Conservation (phyloP, 2,888 invertebrate genomes). For the Atethmia centrago region DNA sequence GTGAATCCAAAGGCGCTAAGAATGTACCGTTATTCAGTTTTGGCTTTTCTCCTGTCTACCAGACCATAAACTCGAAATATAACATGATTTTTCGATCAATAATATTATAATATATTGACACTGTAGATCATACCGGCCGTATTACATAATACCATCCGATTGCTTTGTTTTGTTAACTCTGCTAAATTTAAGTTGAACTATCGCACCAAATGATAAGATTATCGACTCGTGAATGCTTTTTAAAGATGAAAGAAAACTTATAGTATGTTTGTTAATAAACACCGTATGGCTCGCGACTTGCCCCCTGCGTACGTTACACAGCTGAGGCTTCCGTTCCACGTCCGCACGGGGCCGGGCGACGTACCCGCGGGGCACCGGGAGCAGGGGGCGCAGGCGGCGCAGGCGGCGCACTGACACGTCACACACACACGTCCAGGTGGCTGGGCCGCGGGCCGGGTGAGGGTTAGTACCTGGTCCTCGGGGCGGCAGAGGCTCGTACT, state of each 20-base stretch:
- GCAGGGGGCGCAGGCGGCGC: not conserved
- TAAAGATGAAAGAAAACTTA: constrained; percentile 51
- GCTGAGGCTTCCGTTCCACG: constrained; percentile 50
- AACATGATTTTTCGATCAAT: constrained; percentile 14
- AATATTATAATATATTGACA: constrained; percentile 25
- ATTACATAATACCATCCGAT: constrained; percentile 39
- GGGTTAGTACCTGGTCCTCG: constrained; percentile 86
- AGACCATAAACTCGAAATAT: constrained; percentile 12
- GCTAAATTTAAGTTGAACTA: constrained; percentile 22
- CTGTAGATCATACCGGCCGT: constrained; percentile 15
- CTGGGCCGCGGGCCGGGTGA: not conserved
- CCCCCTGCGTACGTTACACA: constrained; percentile 21
- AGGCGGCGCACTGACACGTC: constrained; percentile 11
- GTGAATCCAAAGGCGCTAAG: constrained; percentile 22
- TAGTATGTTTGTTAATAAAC: constrained; percentile 30
- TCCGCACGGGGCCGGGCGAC: constrained; percentile 45
- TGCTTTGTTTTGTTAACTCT: constrained; percentile 17
- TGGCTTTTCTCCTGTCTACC: constrained; percentile 2
- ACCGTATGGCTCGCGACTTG: constrained; percentile 21
- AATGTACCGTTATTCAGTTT: constrained; percentile 51
- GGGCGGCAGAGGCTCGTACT: constrained; percentile 85
- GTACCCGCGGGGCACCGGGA: constrained; percentile 1
- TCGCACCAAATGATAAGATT: constrained; percentile 44
- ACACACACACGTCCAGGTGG: constrained; percentile 17
- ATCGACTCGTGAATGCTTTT: constrained; percentile 41